Conservation (phyloP, 1,140 invertebrate species). For the Dicyema japonicum region DNA sequence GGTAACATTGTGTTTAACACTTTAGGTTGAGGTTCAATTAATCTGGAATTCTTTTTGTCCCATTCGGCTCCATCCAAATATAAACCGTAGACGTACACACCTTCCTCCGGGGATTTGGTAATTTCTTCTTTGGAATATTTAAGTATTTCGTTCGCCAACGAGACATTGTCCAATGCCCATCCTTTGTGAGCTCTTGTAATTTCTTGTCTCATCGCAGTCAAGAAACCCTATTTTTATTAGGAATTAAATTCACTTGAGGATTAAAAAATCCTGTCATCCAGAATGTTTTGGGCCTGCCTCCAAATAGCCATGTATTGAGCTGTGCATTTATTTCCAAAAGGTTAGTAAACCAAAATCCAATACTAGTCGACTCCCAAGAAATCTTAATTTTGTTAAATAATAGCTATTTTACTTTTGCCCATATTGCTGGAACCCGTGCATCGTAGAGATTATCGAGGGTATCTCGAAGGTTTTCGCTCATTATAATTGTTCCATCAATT, state of each 20-base stretch:
- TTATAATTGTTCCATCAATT: conserved; percentile 79
- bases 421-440: conserved; percentile 11
- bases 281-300: conserved; percentile 42
- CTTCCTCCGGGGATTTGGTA: conserved; percentile 23
- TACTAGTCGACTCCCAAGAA: conserved; percentile 72
- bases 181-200: conserved; percentile 18
- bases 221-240: conserved; percentile 8
- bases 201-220: conserved; percentile 21
- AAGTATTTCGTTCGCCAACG: conserved; percentile 22
- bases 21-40: conserved; percentile 16
- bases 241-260: conserved; percentile 32
- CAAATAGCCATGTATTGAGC: conserved; percentile 43
- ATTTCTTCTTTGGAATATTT: conserved; percentile 15
- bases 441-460: conserved; percentile 16
- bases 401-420: conserved; percentile 8
- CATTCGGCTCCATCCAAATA: conserved; percentile 17
- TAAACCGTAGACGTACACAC: conserved; percentile 18
- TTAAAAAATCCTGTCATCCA: conserved; percentile 98
- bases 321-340: conserved; percentile 39
- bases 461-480: conserved; percentile 35
- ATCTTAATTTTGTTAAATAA: too few species aligned
- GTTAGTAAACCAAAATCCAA: conserved; percentile 89
- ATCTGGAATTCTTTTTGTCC: conserved; percentile 12
- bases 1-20: conserved; percentile 14
- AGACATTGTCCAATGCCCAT: conserved; percentile 17